A percentile compares a stretch with the other conserved stretches of the same genome.
These are phyloP conservation scores for Arion vulgaris DNA, from an alignment of 1,140 invertebrate species.

Conservation along the genomic window DNA sequence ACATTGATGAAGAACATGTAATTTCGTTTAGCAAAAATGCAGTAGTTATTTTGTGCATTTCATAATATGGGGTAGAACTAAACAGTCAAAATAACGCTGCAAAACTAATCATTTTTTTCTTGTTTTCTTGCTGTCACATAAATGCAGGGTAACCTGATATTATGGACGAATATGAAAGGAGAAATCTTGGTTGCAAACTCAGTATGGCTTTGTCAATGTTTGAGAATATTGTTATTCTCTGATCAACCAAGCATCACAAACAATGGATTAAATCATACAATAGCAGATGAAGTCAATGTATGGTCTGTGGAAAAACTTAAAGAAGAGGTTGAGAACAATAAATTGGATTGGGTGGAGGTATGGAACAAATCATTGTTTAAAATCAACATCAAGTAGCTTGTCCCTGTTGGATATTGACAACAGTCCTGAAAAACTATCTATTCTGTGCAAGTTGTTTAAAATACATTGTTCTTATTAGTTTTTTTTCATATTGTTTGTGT, in stretches of 20 bases:
- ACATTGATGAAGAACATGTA: too few species aligned
- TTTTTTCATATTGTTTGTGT: too few species aligned
- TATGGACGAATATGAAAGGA: conserved; percentile 8
- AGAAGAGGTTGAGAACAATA: conserved; percentile 8
- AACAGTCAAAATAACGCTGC: too few species aligned
- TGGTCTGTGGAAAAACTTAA: not conserved
- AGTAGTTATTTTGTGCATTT: too few species aligned
- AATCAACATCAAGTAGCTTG: too few species aligned
- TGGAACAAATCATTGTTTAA: not conserved
- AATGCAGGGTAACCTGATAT: conserved; percentile 15
- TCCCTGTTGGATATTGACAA: too few species aligned
- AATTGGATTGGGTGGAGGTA: conserved; percentile 9
- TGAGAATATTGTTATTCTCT: not conserved
- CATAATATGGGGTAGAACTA: too few species aligned
- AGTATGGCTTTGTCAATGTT: conserved; percentile 8
- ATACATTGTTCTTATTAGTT: too few species aligned
- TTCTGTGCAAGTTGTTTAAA: too few species aligned
- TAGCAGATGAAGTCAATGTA: conserved; percentile 6
- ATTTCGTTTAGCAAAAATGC: too few species aligned
- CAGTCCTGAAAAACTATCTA: too few species aligned
- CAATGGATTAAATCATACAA: conserved; percentile 25
- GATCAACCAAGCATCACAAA: not conserved
- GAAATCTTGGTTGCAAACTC: not conserved
- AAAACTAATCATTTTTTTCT: not conserved
- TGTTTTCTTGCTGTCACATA: not conserved